Evolutionary conservation across 2,113 vertebrate genomes (phyloP).

Genomic region (Amphiprion ocellaris): DNA sequence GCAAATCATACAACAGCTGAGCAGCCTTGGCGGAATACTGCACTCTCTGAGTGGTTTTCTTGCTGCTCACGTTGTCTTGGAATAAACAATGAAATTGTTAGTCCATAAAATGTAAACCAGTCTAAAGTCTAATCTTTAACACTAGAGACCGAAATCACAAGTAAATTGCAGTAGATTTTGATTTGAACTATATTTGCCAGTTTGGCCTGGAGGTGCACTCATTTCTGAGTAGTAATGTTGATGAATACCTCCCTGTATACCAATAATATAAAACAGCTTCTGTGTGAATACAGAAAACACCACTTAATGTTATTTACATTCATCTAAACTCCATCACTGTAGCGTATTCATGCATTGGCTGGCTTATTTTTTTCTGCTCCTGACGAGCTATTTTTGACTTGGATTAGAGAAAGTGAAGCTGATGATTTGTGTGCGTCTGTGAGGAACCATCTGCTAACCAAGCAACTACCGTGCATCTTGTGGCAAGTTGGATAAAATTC

Average conservation of each 20-base stretch:
- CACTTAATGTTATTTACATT: conserved; percentile 9
- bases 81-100: not conserved
- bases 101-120: not conserved
- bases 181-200: conserved; percentile 7
- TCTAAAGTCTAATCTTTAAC: conserved; percentile 5
- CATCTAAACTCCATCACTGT: not conserved
- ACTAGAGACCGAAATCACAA: not conserved
- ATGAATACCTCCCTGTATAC: not conserved
- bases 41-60: no score
- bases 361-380: conserved; percentile 1
- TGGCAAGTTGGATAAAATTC: conserved; percentile 22
- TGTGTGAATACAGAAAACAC: not conserved
- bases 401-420: conserved; percentile 26
- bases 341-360: conserved; percentile 4
- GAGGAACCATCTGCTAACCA: conserved; percentile 36
- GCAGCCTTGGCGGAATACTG: no score
- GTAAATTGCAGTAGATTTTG: conserved; percentile 3
- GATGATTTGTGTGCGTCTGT: conserved; percentile 23
- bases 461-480: conserved; percentile 18
- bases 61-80: no score
- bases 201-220: conserved; percentile 1
- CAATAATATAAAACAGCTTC: not conserved
- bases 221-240: conserved; percentile 1
- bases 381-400: conserved; percentile 28
- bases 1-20: no score